Conservation (phyloP, 2,113 vertebrate genomes). For the Grallaria varia region DNA sequence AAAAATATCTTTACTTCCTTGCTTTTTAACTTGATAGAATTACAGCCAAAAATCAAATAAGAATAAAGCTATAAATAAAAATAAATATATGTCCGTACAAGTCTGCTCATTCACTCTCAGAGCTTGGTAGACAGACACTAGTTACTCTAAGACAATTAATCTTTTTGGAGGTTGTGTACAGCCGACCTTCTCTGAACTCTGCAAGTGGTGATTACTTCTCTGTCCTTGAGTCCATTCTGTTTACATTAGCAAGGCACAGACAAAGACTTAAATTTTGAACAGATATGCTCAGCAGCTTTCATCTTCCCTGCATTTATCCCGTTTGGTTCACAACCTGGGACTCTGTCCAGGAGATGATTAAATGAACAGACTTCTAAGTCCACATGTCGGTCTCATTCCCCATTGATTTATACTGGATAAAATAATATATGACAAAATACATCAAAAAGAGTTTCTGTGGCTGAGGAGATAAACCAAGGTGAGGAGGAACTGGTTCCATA, state of each 20-base stretch:
- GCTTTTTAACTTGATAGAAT: not conserved
- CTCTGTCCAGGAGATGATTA: not conserved
- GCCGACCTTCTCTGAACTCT: not conserved
- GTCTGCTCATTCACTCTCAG: not conserved
- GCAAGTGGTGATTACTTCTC: not conserved
- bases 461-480: not conserved
- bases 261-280: conserved; percentile 12
- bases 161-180: not conserved
- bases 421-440: not conserved
- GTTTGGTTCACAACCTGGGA: not conserved
- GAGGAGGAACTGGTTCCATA: not conserved
- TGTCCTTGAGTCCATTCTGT: not conserved
- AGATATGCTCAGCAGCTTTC: not conserved
- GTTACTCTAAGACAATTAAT: not conserved
- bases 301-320: not conserved
- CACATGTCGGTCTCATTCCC: not conserved
- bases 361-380: not conserved
- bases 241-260: not conserved
- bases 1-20: not conserved
- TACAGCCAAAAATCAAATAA: not conserved
- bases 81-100: not conserved
- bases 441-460: not conserved
- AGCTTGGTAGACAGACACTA: not conserved
- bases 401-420: not conserved
- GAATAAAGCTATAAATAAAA: not conserved